phyloP scores from a whole-genome alignment of 1,140 invertebrate genomes.

The Leptopilina boulardi region DNA sequence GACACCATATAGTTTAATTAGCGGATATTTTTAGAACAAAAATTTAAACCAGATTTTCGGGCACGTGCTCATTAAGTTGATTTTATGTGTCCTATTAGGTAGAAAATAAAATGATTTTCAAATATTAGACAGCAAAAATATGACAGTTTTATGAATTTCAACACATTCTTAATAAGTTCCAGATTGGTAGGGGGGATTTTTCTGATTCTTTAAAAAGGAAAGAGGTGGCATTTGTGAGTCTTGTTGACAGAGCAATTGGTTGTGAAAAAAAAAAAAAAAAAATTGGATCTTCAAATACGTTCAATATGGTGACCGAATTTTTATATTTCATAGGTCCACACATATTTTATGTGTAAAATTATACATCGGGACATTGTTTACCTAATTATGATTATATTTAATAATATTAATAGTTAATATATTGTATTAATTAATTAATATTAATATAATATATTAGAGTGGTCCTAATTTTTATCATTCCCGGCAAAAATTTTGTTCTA shows the following conservation, averaged over 20 bases:
- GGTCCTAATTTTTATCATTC: too few relatives aligned
- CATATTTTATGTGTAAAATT: too few relatives aligned
- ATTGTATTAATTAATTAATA: too few relatives aligned
- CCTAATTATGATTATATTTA: too few relatives aligned
- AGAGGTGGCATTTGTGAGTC: not conserved
- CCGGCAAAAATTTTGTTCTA: too few relatives aligned
- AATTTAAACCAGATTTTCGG: slow-evolving; percentile 10
- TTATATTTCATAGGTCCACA: too few relatives aligned
- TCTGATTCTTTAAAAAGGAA: not conserved
- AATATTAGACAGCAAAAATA: not conserved
- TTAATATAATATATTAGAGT: too few relatives aligned
- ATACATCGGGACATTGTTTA: too few relatives aligned
- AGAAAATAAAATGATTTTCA: not conserved
- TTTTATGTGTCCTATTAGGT: slow-evolving; percentile 10
- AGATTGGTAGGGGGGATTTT: not conserved
- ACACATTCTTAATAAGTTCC: slow-evolving; percentile 6
- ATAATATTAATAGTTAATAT: too few relatives aligned
- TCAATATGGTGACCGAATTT: not conserved
- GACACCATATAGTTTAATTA: too few relatives aligned
- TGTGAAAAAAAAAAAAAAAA: not conserved
- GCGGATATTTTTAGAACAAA: not conserved
- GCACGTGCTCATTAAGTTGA: not conserved
- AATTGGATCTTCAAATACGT: too few relatives aligned
- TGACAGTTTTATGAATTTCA: not conserved
- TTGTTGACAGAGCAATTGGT: slow-evolving; percentile 22